These are phyloP conservation scores for Atherinosoma microstoma DNA, from an alignment of 2,797 vertebrate species.

Conservation along the genomic window DNA sequence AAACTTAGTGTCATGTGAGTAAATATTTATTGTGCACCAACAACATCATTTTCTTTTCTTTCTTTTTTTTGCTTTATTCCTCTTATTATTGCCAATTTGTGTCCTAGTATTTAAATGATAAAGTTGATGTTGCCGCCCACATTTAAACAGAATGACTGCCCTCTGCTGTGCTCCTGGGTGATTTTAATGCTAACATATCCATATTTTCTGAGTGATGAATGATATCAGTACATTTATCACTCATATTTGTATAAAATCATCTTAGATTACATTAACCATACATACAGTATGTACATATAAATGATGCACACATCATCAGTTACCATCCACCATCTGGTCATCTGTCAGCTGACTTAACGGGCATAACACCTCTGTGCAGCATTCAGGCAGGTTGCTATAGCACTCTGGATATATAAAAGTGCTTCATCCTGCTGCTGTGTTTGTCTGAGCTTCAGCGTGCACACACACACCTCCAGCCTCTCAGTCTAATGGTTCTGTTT, in stretches of 20 bases:
- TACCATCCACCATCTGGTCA: neutral
- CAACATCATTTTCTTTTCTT: too few species aligned
- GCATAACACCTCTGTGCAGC: neutral
- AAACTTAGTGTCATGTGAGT: neutral
- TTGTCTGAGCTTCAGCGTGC: conserved; percentile 29
- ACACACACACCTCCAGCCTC: conserved; percentile 2
- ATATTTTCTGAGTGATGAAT: neutral
- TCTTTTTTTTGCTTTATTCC: neutral
- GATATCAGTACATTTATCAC: neutral
- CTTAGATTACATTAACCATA: neutral
- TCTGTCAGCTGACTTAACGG: neutral
- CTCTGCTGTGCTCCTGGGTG: conserved; percentile 29
- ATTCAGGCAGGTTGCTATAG: conserved; percentile 16
- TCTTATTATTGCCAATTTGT: neutral
- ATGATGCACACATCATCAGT: neutral
- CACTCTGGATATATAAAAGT: conserved; percentile 21
- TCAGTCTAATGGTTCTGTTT: conserved; percentile 42
- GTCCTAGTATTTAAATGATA: neutral
- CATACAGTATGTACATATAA: neutral
- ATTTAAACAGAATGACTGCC: conserved; percentile 28
- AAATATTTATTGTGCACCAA: neutral
- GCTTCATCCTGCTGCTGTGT: conserved; percentile 16
- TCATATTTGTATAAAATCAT: neutral
- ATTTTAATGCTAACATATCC: neutral
- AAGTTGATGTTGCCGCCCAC: neutral